Conservation (phyloP, 2,888 invertebrate genomes). For the Sicus ferrugineus region DNA sequence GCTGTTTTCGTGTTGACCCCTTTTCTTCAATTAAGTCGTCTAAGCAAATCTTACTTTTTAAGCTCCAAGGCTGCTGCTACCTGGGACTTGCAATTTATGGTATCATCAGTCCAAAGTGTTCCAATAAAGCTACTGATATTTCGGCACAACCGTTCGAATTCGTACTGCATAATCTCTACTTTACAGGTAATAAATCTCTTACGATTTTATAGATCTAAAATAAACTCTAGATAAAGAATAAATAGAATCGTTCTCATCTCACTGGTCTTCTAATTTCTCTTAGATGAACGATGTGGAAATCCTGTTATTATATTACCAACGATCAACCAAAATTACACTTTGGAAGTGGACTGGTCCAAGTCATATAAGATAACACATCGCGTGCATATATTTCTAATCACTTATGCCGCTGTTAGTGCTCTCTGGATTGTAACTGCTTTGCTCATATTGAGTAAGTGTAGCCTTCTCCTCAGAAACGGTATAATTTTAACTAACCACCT, state of each 20-base stretch:
- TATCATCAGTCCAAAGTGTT: slow-evolving; percentile 50
- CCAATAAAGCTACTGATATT: slow-evolving; percentile 44
- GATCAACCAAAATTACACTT: background rate
- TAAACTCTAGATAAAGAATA: background rate
- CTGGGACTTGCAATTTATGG: slow-evolving; percentile 57
- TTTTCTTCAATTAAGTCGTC: slow-evolving; percentile 10
- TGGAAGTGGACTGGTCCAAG: slow-evolving; percentile 50
- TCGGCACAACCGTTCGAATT: slow-evolving; percentile 51
- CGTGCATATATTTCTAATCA: slow-evolving; percentile 53
- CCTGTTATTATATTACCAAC: slow-evolving; percentile 37
- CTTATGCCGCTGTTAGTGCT: slow-evolving; percentile 54
- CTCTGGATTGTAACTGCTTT: slow-evolving; percentile 56
- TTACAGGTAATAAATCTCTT: slow-evolving; percentile 48
- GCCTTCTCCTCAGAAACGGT: background rate
- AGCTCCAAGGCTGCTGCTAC: slow-evolving; percentile 57
- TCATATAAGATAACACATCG: slow-evolving; percentile 51
- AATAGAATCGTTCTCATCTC: background rate
- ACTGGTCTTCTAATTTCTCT: slow-evolving; percentile 17
- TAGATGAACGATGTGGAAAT: slow-evolving; percentile 50
- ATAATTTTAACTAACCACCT: background rate
- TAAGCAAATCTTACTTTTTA: slow-evolving; percentile 14
- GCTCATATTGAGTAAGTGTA: slow-evolving; percentile 53
- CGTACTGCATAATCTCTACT: slow-evolving; percentile 56
- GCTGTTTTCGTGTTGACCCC: background rate
- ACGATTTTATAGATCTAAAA: background rate